Evolutionary conservation across 2,888 invertebrate genomes (phyloP), one percentile per base, ranked within the genome.

Genomic region (Drosophila anceps): DNA sequence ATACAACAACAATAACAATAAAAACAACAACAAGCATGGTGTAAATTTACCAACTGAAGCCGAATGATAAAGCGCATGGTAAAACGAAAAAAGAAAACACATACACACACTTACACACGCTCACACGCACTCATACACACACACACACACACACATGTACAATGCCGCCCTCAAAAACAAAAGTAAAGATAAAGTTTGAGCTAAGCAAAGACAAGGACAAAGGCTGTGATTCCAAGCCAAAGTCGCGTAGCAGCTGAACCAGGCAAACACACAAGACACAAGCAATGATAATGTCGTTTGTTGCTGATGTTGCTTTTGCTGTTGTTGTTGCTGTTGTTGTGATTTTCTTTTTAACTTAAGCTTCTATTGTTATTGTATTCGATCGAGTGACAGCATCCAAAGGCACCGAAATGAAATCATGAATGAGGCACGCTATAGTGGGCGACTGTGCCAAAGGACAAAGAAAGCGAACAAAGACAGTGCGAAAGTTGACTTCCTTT

Each of bases 11-110:
- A 70, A 60, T 50, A 66, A 66, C 73, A 79, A 77, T 51, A 72
- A 76, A 35, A 63, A 64, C 46, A 65, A 75, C 53, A 69, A 53
- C 50, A 58, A 76, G 53, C 79, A 37, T 59, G 46, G 44, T 74
- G 63, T 70, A 80, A 70, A 72, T 66, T 64, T 63, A 77, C 44
- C 69, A 80, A 73, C 60, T 69, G 44, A 63, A 63, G 18, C 39
- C 53, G 55, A 58, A 53, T 51, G 68, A 50, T 48, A 65, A 62
- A 57, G 54, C 43, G 24, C 31, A 46, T 31, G 41, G 39, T 61
- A 58, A 63, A 63, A 63, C 39, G 31, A 61, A 50, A 51, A 59
- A 50, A 44, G 27, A 59, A 37, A 37, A 13, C 7, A 50, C 6
- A n/a, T n/a, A 3, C 29, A 18, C 46, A 39, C 39, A 20, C 44